These are phyloP conservation scores for Rhinoderma darwinii DNA, from an alignment of 2,113 vertebrate genomes.

Conservation along the genomic window DNA sequence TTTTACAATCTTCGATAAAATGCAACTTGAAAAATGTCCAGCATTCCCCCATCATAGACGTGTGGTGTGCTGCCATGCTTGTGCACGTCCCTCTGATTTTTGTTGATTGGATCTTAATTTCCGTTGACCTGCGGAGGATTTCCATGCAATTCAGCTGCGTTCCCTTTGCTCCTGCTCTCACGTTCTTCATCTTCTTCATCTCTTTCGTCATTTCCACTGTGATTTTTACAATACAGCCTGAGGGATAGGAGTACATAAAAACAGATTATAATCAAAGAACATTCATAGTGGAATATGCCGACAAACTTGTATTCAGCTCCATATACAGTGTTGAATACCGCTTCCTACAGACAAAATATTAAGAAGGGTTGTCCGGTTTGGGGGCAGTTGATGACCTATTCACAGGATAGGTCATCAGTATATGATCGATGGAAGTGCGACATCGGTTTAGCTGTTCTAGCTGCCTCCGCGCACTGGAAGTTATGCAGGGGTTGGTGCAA, in stretches of 20 bases:
- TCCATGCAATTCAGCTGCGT: constrained; percentile 80
- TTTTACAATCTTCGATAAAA: constrained; percentile 60
- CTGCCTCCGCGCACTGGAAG: too few relatives aligned
- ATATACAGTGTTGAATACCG: too few relatives aligned
- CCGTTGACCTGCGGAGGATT: constrained; percentile 89
- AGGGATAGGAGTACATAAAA: background rate
- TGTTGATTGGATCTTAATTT: constrained; percentile 86
- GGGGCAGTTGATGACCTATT: too few relatives aligned
- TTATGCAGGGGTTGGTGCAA: too few relatives aligned
- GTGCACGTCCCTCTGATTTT: constrained; percentile 61
- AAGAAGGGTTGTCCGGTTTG: too few relatives aligned
- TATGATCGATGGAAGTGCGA: too few relatives aligned
- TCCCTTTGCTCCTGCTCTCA: constrained; percentile 94
- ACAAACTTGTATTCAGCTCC: too few relatives aligned
- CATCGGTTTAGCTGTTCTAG: too few relatives aligned
- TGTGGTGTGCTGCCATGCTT: constrained; percentile 58
- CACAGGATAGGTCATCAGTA: too few relatives aligned
- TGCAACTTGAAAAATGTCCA: constrained; percentile 70
- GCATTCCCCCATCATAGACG: constrained; percentile 64
- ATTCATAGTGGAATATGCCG: background rate
- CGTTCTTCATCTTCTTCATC: constrained; percentile 98
- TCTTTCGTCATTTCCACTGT: constrained; percentile 97
- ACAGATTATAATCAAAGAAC: background rate
- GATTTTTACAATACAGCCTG: constrained; percentile 98
- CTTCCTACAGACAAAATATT: too few relatives aligned